Conservation (phyloP, 2,113 vertebrate species). For the Tachuris rubrigastra region DNA sequence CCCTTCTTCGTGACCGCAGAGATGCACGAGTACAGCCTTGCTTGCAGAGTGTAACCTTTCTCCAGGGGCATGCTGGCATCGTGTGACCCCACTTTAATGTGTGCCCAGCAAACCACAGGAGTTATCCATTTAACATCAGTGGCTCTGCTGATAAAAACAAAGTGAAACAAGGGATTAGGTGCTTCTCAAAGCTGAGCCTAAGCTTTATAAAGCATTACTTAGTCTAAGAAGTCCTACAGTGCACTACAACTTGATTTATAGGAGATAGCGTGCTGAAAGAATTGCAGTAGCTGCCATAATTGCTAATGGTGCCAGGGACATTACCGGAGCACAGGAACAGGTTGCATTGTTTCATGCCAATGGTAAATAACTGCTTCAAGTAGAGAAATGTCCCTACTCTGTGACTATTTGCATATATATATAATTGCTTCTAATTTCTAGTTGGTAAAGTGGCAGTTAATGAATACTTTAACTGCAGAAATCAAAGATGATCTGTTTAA, state of each 20-base stretch:
- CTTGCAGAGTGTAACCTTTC: background rate
- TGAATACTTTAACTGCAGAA: background rate
- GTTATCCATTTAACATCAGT: background rate
- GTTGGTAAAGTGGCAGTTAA: conserved; percentile 4
- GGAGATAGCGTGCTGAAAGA: background rate
- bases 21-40: background rate
- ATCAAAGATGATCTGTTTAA: conserved; percentile 2
- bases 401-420: background rate
- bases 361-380: background rate
- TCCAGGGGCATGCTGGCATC: background rate
- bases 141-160: background rate
- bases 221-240: background rate
- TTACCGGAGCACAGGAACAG: background rate
- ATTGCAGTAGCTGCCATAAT: background rate
- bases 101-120: background rate
- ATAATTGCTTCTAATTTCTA: conserved; percentile 28
- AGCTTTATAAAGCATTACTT: background rate
- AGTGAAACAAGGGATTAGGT: background rate
- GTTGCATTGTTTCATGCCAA: background rate
- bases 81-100: background rate
- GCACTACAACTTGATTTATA: background rate
- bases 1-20: too few species aligned
- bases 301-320: background rate
- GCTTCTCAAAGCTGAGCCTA: background rate
- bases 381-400: background rate